Conservation (phyloP, 2,888 invertebrate species). For the Oscheius myriophilus region DNA sequence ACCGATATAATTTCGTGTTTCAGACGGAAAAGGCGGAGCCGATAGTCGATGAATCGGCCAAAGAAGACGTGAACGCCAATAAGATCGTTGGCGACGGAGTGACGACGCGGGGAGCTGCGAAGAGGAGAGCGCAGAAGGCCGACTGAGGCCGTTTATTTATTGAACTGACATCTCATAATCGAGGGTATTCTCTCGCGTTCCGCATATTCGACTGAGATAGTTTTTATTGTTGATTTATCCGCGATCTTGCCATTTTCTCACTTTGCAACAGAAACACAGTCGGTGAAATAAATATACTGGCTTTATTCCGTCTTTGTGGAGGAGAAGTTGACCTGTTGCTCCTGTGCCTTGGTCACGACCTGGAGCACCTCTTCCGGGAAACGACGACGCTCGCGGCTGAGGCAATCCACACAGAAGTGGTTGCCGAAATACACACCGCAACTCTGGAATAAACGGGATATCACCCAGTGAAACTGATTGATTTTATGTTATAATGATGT, state of each 20-base stretch:
- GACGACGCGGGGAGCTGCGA: constrained; percentile 33
- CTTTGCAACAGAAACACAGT: not conserved
- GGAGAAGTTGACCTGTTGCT: constrained; percentile 4
- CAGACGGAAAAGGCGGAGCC: constrained; percentile 6
- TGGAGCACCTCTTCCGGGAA: constrained; percentile 50
- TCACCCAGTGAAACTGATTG: not conserved
- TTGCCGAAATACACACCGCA: constrained; percentile 53
- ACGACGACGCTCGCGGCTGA: constrained; percentile 45
- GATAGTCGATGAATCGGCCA: constrained; percentile 26
- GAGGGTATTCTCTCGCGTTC: not conserved
- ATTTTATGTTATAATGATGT: too few relatives aligned
- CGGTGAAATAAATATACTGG: constrained; percentile 12
- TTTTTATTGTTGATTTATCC: constrained; percentile 15
- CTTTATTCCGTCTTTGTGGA: constrained; percentile 6
- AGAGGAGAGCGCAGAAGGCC: constrained; percentile 44
- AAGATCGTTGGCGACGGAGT: constrained; percentile 32
- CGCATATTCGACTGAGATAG: constrained; percentile 20
- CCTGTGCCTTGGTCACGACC: constrained; percentile 26
- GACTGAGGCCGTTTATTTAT: constrained; percentile 29
- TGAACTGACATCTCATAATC: constrained; percentile 15
- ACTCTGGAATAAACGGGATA: constrained; percentile 24
- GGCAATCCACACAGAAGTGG: constrained; percentile 52
- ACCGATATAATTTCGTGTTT: constrained; percentile 2
- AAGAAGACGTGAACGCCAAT: constrained; percentile 52
- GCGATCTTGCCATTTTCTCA: constrained; percentile 16